Conservation (phyloP, 2,888 invertebrate genomes). For the Tigriopus californicus region DNA sequence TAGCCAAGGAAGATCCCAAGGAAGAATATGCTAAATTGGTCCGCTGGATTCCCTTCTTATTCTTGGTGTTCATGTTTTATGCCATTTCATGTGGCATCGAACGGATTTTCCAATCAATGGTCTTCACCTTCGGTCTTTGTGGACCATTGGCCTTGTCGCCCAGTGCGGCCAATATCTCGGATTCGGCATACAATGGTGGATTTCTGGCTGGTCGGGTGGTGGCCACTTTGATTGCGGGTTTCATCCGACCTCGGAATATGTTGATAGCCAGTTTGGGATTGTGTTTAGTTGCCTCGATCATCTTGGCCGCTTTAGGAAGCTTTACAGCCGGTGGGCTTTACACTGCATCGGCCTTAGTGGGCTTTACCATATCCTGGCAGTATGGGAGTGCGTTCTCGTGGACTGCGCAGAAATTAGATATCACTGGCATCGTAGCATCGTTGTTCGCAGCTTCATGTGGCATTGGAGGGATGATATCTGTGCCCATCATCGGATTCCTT, state of each 20-base stretch:
- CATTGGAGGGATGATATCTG: neutral
- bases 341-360: neutral
- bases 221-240: neutral
- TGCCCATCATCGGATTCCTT: neutral
- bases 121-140: neutral
- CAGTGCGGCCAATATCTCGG: neutral
- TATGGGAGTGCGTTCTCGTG: neutral
- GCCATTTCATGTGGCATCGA: neutral
- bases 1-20: no score
- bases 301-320: neutral
- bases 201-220: conserved; percentile 1
- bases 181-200: conserved; percentile 5
- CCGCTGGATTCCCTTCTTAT: neutral
- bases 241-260: conserved; percentile 1
- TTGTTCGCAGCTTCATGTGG: neutral
- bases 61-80: neutral
- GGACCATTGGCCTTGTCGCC: neutral
- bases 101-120: neutral
- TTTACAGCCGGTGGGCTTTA: neutral
- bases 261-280: neutral
- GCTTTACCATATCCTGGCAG: neutral
- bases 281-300: neutral
- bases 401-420: neutral
- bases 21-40: no score
- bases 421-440: neutral